Conservation (phyloP, 1,140 invertebrate species). For the Hesperophylax magnus region DNA sequence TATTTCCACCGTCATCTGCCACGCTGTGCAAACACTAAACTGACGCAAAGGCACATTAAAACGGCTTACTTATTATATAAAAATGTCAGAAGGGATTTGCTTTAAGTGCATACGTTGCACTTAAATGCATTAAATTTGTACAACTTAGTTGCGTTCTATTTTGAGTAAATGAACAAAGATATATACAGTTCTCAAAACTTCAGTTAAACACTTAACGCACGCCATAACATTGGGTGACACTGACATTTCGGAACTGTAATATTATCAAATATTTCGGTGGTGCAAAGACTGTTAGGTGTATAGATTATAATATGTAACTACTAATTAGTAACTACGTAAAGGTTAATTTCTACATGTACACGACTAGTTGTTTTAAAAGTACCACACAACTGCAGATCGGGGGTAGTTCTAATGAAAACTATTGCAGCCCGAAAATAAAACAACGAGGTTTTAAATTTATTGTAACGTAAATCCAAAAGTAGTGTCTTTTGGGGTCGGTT, state of each 20-base stretch:
- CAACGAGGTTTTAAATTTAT: slow-evolving; percentile 27
- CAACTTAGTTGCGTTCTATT: too few relatives aligned
- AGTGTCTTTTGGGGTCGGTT: slow-evolving; percentile 10
- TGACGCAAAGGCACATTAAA: neutral
- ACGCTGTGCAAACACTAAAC: neutral
- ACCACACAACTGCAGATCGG: slow-evolving; percentile 37
- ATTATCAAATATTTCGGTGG: too few relatives aligned
- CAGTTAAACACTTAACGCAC: neutral
- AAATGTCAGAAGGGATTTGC: too few relatives aligned
- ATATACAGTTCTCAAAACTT: neutral
- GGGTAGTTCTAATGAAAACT: slow-evolving; percentile 42
- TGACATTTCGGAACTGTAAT: neutral
- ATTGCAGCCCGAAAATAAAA: slow-evolving; percentile 31
- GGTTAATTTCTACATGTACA: slow-evolving; percentile 33
- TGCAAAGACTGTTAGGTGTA: too few relatives aligned
- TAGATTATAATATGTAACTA: too few relatives aligned
- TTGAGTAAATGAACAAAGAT: too few relatives aligned
- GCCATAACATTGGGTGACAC: neutral
- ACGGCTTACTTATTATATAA: too few relatives aligned
- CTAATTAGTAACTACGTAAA: neutral
- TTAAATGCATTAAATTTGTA: too few relatives aligned
- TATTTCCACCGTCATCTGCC: neutral
- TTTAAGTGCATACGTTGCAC: too few relatives aligned
- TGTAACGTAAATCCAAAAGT: slow-evolving; percentile 31
- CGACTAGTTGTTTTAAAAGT: slow-evolving; percentile 1